phyloP scores from a whole-genome alignment of 2,888 invertebrate genomes.

The Pilophorus perplexus region DNA sequence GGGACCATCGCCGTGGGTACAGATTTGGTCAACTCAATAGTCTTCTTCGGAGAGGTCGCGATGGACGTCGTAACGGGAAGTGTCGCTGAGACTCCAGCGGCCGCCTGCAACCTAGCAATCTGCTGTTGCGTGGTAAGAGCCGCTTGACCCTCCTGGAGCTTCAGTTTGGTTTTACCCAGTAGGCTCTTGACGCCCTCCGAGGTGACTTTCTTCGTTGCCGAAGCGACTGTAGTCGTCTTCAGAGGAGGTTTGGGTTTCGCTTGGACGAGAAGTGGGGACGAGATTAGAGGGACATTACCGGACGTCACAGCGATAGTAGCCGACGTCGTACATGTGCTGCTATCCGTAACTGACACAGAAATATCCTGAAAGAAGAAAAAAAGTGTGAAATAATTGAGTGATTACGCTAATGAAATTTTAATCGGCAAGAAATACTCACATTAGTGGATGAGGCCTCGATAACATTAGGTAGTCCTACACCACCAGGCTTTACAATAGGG shows the following conservation, averaged over 20 bases:
- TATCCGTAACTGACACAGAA: constrained; percentile 27
- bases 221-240: constrained; percentile 40
- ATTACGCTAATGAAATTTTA: no score
- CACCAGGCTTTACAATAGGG: constrained; percentile 44
- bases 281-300: constrained; percentile 21
- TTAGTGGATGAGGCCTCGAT: background rate
- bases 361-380: constrained; percentile 8
- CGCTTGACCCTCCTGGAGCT: constrained; percentile 17
- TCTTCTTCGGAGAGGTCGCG: constrained; percentile 29
- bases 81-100: background rate
- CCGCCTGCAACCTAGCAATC: constrained; percentile 20
- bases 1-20: constrained; percentile 28
- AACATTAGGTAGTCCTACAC: constrained; percentile 19
- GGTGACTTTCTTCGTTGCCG: constrained; percentile 41
- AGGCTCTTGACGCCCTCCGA: constrained; percentile 44
- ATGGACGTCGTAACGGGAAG: constrained; percentile 10
- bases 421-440: no score
- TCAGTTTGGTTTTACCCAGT: constrained; percentile 41
- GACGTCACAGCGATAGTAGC: constrained; percentile 23
- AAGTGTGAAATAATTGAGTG: background rate
- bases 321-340: constrained; percentile 14
- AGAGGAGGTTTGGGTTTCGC: constrained; percentile 39
- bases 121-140: constrained; percentile 38
- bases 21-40: constrained; percentile 21
- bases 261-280: constrained; percentile 38